Percentiles rank a stretch among this genome's conserved stretches.
These are phyloP conservation scores for Varecia variegata DNA, from an alignment of 2,797 vertebrate genomes.

Conservation along the genomic window DNA sequence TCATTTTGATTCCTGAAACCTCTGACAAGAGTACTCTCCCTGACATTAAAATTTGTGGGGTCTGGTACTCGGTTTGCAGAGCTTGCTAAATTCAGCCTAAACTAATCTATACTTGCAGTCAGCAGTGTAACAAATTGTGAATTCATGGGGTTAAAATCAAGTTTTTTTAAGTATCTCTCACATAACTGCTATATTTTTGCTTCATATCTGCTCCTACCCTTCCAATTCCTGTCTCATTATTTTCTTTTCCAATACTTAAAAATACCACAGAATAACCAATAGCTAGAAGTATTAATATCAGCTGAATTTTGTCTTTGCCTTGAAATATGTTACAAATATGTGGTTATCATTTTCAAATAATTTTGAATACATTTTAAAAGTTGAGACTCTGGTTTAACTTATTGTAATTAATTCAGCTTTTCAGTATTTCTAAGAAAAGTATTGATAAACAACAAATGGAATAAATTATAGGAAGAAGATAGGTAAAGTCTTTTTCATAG, in stretches of 20 bases:
- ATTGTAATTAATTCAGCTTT: conserved; percentile 32
- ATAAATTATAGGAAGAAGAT: not conserved
- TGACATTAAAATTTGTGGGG: not conserved
- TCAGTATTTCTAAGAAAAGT: not conserved
- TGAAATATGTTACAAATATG: conserved; percentile 44
- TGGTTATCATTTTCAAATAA: conserved; percentile 65
- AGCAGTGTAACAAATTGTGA: not conserved
- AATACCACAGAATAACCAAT: not conserved
- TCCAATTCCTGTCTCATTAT: not conserved
- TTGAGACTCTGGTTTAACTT: not conserved
- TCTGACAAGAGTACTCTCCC: not conserved
- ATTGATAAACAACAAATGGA: not conserved
- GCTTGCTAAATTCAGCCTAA: not conserved
- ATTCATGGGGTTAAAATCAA: not conserved
- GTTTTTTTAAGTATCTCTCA: not conserved
- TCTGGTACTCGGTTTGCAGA: not conserved
- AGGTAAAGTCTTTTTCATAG: not conserved
- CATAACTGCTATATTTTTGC: not conserved
- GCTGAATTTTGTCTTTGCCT: conserved; percentile 4
- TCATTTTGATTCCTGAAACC: not conserved
- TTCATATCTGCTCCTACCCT: not conserved
- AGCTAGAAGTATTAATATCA: not conserved
- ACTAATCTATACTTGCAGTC: not conserved
- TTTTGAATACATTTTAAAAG: conserved; percentile 17
- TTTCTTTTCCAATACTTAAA: not conserved